These are phyloP conservation scores for Zaprionus obscuricornis DNA, from an alignment of 2,888 invertebrate species.

Conservation along the genomic window DNA sequence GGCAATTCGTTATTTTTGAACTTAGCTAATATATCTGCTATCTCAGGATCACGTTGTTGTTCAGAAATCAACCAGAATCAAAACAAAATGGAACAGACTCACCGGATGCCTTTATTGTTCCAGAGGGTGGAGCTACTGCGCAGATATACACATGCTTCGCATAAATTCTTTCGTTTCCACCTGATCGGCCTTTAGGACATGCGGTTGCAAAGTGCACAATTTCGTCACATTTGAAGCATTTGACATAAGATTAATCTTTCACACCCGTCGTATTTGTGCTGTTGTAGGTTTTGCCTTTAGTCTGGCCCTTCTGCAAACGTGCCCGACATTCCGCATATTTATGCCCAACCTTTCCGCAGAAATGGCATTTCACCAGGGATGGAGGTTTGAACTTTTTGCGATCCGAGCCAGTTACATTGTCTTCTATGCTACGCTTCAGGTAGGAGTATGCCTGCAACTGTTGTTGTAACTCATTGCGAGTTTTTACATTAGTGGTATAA, in stretches of 20 bases:
- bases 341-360: background rate
- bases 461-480: constrained; percentile 1
- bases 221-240: constrained; percentile 1
- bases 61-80: background rate
- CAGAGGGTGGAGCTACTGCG: background rate
- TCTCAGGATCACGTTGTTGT: too few relatives aligned
- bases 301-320: too few relatives aligned
- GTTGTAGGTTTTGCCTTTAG: too few relatives aligned
- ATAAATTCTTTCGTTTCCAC: background rate
- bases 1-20: background rate
- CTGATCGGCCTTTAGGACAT: constrained; percentile 1
- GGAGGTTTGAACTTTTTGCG: background rate
- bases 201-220: constrained; percentile 1
- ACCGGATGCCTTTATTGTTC: background rate
- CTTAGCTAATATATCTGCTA: background rate
- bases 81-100: background rate
- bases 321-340: background rate
- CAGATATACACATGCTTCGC: background rate
- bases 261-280: background rate
- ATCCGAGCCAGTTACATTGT: background rate
- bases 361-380: background rate
- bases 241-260: background rate
- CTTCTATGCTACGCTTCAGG: background rate
- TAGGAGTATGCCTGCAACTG: background rate
- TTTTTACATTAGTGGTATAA: background rate